phyloP scores from a whole-genome alignment of 2,113 vertebrate genomes.

The Phalacrocorax brasilianus region DNA sequence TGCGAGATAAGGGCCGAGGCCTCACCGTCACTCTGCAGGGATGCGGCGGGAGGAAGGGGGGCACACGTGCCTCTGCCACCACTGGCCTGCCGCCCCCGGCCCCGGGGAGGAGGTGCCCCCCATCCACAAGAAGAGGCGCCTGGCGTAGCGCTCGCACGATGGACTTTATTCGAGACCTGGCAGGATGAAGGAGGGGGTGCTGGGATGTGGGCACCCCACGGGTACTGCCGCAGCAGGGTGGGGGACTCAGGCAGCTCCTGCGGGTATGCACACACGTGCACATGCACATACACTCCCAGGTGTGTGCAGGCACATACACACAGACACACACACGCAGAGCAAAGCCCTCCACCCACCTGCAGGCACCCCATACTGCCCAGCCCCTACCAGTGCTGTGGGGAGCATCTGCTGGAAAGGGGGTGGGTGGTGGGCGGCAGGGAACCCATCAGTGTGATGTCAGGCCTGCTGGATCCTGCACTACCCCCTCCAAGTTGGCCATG shows the following conservation, averaged over 20 bases:
- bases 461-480: not conserved
- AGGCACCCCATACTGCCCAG: not conserved
- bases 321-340: not conserved
- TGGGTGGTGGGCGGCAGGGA: not conserved
- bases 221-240: rapidly evolving
- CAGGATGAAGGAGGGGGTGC: not conserved
- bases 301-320: not conserved
- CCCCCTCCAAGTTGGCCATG: not conserved
- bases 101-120: not conserved
- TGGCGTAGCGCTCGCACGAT: not conserved
- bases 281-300: not conserved
- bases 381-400: rapidly evolving
- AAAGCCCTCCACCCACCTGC: not conserved
- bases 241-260: not conserved
- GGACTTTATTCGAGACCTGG: conserved; percentile 49
- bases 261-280: not conserved
- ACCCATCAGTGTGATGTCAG: rapidly evolving
- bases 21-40: not conserved
- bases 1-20: conserved; percentile 53
- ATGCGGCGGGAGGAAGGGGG: not conserved
- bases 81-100: not conserved
- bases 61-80: not conserved
- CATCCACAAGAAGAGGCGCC: not conserved
- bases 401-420: rapidly evolving
- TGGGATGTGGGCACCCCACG: not conserved